Evolutionary conservation across 2,113 vertebrate species (phyloP).

Genomic region (Thunnus thynnus): DNA sequence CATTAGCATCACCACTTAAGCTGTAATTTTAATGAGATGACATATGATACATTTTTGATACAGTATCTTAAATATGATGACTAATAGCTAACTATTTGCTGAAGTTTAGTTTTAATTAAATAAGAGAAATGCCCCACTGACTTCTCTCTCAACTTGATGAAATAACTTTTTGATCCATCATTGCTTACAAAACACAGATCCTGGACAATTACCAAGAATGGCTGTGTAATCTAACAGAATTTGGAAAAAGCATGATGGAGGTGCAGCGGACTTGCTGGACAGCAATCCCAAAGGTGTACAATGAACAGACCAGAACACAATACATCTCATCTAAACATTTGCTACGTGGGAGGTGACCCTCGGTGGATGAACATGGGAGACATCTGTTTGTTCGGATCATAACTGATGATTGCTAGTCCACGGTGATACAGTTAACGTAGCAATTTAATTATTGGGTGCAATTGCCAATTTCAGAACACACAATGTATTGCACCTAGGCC

Average conservation of each 20-base stretch:
- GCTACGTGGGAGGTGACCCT: background rate
- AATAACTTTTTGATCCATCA: background rate
- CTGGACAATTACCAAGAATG: background rate
- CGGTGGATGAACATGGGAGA: background rate
- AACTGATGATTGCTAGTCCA: too few relatives aligned
- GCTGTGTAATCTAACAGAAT: background rate
- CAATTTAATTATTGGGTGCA: background rate
- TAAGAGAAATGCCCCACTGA: too few relatives aligned
- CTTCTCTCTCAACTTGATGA: too few relatives aligned
- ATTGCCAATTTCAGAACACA: background rate
- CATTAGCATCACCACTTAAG: background rate
- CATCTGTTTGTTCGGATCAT: background rate
- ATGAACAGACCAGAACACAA: slow-evolving; percentile 18
- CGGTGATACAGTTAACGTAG: background rate
- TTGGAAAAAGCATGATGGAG: background rate
- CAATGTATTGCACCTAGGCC: background rate
- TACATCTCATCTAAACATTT: slow-evolving; percentile 10
- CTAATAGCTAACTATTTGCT: background rate
- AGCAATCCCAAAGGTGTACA: background rate
- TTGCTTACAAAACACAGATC: background rate
- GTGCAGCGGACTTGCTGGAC: background rate
- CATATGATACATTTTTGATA: background rate
- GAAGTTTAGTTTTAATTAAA: too few relatives aligned
- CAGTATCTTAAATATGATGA: background rate
- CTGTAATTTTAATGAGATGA: background rate